Conservation (phyloP, 2,113 vertebrate species). For the Misgurnus mizolepis region DNA sequence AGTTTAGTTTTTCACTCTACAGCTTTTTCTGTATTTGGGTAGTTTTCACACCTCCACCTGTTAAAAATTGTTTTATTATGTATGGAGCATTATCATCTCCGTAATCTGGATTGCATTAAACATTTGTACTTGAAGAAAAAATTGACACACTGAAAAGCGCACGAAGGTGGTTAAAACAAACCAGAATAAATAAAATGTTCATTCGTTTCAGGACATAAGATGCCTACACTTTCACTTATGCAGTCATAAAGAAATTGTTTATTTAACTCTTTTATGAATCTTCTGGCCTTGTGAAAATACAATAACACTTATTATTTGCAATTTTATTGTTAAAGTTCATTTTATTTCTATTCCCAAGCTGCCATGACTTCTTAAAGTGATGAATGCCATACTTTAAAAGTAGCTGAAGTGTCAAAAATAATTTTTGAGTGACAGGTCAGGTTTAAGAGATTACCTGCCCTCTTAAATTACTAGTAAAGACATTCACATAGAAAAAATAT, state of each 20-base stretch:
- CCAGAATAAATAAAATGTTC: too few species aligned
- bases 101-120: neutral
- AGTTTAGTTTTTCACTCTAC: too few species aligned
- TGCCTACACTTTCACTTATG: too few species aligned
- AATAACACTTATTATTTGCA: neutral
- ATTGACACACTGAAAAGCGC: neutral
- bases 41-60: too few species aligned
- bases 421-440: conserved; percentile 26
- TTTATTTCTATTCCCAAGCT: neutral
- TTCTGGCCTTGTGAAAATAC: neutral
- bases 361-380: neutral
- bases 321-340: neutral
- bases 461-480: neutral
- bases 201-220: too few species aligned
- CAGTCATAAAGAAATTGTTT: too few species aligned
- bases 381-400: conserved; percentile 13
- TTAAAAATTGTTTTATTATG: neutral
- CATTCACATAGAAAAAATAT: conserved; percentile 19
- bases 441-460: neutral
- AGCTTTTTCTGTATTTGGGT: too few species aligned
- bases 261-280: too few species aligned
- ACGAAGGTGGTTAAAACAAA: too few species aligned
- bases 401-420: conserved; percentile 12
- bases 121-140: neutral
- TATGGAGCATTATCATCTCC: neutral